Conservation (phyloP, 1,140 invertebrate genomes). For the Drosophila ohnishii region DNA sequence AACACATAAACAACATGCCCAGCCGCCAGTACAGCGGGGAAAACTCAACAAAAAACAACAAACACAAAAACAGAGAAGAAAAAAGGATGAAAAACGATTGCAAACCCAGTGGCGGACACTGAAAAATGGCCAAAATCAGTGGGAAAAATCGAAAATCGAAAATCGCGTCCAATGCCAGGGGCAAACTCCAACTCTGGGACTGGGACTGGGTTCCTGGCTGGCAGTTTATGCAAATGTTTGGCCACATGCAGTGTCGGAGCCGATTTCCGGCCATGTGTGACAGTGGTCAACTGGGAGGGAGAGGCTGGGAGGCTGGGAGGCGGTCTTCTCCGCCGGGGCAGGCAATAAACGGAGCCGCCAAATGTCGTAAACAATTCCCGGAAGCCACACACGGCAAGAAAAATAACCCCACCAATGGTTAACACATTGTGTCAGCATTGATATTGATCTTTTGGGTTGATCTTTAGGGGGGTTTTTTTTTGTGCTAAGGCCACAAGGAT, state of each 20-base stretch:
- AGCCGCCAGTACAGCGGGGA: slow-evolving; percentile 13
- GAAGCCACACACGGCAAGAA: slow-evolving; percentile 19
- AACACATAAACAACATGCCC: slow-evolving; percentile 81
- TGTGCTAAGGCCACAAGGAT: too few relatives aligned
- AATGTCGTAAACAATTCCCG: slow-evolving; percentile 45
- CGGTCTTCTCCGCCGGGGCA: slow-evolving; percentile 19
- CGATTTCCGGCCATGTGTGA: slow-evolving; percentile 78
- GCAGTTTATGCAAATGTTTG: slow-evolving; percentile 80
- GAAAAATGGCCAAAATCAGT: slow-evolving; percentile 79
- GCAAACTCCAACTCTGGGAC: slow-evolving; percentile 4
- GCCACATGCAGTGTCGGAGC: slow-evolving; percentile 73
- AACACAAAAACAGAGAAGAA: slow-evolving; percentile 1
- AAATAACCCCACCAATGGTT: not conserved
- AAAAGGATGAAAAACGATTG: slow-evolving; percentile 31
- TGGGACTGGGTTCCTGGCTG: slow-evolving; percentile 33
- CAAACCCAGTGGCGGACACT: slow-evolving; percentile 58
- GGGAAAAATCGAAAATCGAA: slow-evolving; percentile 78
- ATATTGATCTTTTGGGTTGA: not conserved
- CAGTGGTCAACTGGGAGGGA: slow-evolving; percentile 5
- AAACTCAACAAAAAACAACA: not conserved
- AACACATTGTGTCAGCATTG: not conserved
- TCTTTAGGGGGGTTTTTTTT: not conserved
- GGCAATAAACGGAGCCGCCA: slow-evolving; percentile 67
- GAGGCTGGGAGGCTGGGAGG: not conserved
- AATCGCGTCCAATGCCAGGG: slow-evolving; percentile 15